Evolutionary conservation across 2,888 invertebrate genomes (phyloP).

Genomic region (Alsophila aescularia): DNA sequence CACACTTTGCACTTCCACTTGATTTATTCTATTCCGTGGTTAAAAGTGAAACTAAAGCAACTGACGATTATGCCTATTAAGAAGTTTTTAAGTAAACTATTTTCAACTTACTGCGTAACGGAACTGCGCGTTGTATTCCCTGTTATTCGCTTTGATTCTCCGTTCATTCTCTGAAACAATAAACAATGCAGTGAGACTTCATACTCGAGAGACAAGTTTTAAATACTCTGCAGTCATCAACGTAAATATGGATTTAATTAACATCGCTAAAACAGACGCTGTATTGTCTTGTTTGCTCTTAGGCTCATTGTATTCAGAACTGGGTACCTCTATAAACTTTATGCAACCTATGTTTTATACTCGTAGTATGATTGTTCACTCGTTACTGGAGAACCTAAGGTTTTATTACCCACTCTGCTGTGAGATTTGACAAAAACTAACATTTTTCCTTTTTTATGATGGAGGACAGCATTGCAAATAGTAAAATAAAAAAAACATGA

Average conservation of each 20-base stretch:
- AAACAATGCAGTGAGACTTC: slow-evolving; percentile 48
- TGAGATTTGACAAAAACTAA: no score
- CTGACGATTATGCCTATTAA: no score
- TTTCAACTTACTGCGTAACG: slow-evolving; percentile 96
- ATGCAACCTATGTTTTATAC: not conserved
- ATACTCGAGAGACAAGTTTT: slow-evolving; percentile 16
- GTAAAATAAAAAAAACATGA: no score
- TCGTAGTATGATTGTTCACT: not conserved
- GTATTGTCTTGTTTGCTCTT: slow-evolving; percentile 23
- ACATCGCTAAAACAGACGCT: slow-evolving; percentile 26
- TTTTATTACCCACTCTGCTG: no score
- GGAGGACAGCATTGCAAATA: no score
- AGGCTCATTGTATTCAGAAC: slow-evolving; percentile 5
- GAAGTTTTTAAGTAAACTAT: not conserved
- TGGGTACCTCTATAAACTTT: not conserved
- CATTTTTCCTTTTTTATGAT: no score
- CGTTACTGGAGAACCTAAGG: not conserved
- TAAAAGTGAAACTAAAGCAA: no score
- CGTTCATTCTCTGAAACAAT: slow-evolving; percentile 96
- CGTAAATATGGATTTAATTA: slow-evolving; percentile 34
- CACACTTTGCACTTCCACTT: no score
- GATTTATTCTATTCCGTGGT: no score
- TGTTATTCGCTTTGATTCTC: slow-evolving; percentile 98
- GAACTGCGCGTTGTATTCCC: slow-evolving; percentile 97
- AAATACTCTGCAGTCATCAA: slow-evolving; percentile 21